phyloP scores from a whole-genome alignment of 2,113 vertebrate species.

The Eublepharis macularius region DNA sequence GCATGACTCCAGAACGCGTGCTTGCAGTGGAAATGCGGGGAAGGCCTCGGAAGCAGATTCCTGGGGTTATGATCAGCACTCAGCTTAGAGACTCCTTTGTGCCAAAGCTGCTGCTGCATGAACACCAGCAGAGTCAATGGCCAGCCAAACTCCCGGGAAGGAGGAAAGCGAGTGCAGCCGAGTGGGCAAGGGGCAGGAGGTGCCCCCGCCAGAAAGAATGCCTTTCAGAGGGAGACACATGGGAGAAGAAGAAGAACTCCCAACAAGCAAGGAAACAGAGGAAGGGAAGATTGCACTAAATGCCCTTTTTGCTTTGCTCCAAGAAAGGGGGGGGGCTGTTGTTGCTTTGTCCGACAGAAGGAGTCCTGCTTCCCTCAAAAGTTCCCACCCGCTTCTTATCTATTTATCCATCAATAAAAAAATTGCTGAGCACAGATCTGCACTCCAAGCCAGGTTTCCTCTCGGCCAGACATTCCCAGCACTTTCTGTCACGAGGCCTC shows the following conservation, averaged over 20 bases:
- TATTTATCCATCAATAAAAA: neutral
- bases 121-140: neutral
- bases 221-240: no score
- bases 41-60: neutral
- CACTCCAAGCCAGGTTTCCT: neutral
- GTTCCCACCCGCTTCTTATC: neutral
- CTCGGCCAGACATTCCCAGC: neutral
- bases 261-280: slow-evolving; percentile 14
- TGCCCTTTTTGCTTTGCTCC: neutral
- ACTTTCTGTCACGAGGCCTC: neutral
- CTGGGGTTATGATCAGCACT: neutral
- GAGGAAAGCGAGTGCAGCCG: neutral
- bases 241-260: slow-evolving; percentile 45
- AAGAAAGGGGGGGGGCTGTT: neutral
- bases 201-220: neutral
- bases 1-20: no score
- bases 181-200: neutral
- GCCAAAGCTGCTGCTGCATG: neutral
- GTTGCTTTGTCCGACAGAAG: neutral
- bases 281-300: neutral
- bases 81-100: neutral
- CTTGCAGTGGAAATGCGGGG: neutral
- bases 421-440: neutral
- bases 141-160: no score
- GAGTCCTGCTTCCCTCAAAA: neutral